Base-by-base conservation (phyloP, 2,113 vertebrate genomes). In the Pheucticus melanocephalus region DNA sequence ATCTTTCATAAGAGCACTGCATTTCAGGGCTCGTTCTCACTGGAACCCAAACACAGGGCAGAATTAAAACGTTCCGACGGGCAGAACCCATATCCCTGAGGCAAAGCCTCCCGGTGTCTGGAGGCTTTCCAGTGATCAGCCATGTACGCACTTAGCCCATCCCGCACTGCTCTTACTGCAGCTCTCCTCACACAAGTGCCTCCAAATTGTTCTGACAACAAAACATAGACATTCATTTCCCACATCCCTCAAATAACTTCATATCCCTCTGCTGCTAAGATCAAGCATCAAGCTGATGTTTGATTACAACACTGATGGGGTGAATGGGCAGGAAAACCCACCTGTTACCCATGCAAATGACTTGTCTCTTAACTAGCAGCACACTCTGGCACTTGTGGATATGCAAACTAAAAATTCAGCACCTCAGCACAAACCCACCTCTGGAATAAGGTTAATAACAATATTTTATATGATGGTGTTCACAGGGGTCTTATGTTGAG, bases 171-270 rank as follows among this genome's bases (percentile, higher is more conserved):
- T 85, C 3, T 50, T 25, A 50, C 47, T 42, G 56, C 2, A 66
- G 76, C 47, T 88, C 68, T 47, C 54, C 82, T 83, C 86, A 78
- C 37, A 88, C 47, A 75, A 75, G 22, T 7, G 35, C 47, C 22
- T 93, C 80, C 51, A 84, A 93, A 92, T 84, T 82, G 27, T 70
- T 94, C 80, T 78, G 77, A 73, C 80, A 86, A 90, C 42, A 92
- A 56, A 90, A 81, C 28, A 47, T 0, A 44, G 1, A 65, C 45
- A 66, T 40, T 82, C 24, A 51, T 89, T 94, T 92, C 31, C 8
- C 33, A 40, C 51, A 57, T 73, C 47, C 22, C 45, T 59, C 88
- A 76, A 31, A 51, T 39, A 91, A 84, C n/a, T 92, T 75, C 16
- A 51, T 11, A 42, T 70, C 54, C 33, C 18, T 86, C 76, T 53